Evolutionary conservation across 2,113 vertebrate genomes (phyloP).

Genomic region (Siphamia tubifer): DNA sequence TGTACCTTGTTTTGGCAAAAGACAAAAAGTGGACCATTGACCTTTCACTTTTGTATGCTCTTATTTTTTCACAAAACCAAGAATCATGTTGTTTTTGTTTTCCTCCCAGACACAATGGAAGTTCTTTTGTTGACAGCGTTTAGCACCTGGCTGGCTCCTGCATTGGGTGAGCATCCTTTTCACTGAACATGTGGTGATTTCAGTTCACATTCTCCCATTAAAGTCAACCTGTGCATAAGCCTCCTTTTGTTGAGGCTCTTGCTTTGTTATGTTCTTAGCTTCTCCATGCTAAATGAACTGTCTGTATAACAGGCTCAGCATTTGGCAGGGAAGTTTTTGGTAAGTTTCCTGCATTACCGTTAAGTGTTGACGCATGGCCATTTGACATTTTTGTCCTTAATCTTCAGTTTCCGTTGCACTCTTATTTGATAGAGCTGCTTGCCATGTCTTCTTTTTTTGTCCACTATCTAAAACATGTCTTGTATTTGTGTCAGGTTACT

Average conservation of each 20-base stretch:
- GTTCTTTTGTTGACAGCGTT: slow-evolving; percentile 64
- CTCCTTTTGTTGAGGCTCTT: neutral
- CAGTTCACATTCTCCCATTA: neutral
- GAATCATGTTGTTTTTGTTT: neutral
- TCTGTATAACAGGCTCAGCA: slow-evolving; percentile 62
- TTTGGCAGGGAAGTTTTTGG: slow-evolving; percentile 66
- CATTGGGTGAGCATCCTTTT: slow-evolving; percentile 69
- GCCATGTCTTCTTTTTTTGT: neutral
- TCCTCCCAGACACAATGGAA: slow-evolving; percentile 72
- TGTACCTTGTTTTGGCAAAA: too few species aligned
- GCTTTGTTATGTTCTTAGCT: neutral
- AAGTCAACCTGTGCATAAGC: neutral
- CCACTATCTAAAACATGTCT: neutral
- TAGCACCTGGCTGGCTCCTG: slow-evolving; percentile 68
- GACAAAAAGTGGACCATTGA: too few species aligned
- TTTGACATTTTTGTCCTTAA: neutral
- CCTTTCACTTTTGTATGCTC: too few species aligned
- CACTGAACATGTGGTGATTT: neutral
- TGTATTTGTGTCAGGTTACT: neutral
- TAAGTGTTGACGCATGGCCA: slow-evolving; percentile 23
- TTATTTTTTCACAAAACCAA: too few species aligned
- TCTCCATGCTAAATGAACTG: slow-evolving; percentile 23
- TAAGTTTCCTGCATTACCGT: slow-evolving; percentile 44
- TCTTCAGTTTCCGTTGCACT: neutral
- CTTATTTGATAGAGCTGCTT: neutral